Evolutionary conservation across 2,797 vertebrate species (phyloP).

Genomic region (Protosalanx chinensis): DNA sequence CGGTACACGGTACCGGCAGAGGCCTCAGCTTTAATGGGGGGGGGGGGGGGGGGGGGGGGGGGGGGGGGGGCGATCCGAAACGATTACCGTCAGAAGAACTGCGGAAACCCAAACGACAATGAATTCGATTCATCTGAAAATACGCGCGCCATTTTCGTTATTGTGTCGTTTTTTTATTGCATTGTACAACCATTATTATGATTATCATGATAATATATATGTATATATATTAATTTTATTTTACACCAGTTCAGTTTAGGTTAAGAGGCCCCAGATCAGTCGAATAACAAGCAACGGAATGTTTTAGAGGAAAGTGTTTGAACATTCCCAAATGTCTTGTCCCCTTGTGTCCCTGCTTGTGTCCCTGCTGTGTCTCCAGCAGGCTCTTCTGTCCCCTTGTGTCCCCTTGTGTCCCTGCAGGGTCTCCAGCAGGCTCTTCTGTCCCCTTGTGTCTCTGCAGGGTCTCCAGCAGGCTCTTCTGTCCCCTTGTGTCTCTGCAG

Average conservation of each 20-base stretch:
- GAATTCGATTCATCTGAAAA: slow-evolving; percentile 44
- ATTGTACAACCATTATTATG: slow-evolving; percentile 29
- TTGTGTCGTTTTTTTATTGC: slow-evolving; percentile 44
- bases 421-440: too few relatives aligned
- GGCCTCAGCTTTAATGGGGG: slow-evolving; percentile 38
- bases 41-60: slow-evolving; percentile 24
- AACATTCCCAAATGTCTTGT: background rate
- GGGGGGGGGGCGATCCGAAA: slow-evolving; percentile 51
- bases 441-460: slow-evolving; percentile 32
- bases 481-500: too few relatives aligned
- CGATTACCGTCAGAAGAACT: slow-evolving; percentile 51
- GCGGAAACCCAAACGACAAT: slow-evolving; percentile 38
- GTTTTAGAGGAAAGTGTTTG: background rate
- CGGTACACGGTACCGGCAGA: slow-evolving; percentile 15
- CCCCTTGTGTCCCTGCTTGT: slow-evolving; percentile 29
- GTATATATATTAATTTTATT: background rate
- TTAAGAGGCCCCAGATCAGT: background rate
- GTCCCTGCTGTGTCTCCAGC: too few relatives aligned
- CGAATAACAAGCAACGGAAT: background rate
- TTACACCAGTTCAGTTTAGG: background rate
- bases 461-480: background rate
- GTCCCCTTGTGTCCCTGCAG: slow-evolving; percentile 5
- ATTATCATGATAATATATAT: background rate
- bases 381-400: slow-evolving; percentile 6
- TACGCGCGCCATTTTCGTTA: slow-evolving; percentile 29